Conservation (phyloP, 2,888 invertebrate genomes). For the Polyploca ridens region DNA sequence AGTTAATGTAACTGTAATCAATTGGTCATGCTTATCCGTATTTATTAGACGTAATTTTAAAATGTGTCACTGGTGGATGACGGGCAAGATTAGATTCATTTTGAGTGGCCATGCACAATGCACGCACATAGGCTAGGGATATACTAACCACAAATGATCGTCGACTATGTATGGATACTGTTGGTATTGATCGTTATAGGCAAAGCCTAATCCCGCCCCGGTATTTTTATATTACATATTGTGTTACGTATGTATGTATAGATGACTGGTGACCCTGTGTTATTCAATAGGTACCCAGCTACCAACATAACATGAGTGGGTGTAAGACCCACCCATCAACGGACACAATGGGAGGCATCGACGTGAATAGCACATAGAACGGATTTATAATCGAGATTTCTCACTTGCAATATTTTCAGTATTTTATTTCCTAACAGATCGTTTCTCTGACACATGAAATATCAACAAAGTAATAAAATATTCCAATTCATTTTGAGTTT, state of each 20-base stretch:
- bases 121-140: constrained; percentile 21
- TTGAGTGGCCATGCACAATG: not conserved
- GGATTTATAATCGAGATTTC: constrained; percentile 47
- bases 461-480: constrained; percentile 13
- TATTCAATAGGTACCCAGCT: constrained; percentile 35
- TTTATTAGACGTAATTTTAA: too few species aligned
- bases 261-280: constrained; percentile 38
- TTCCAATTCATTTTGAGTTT: constrained; percentile 12
- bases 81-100: not conserved
- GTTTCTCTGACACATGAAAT: constrained; percentile 7
- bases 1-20: not conserved
- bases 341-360: constrained; percentile 51
- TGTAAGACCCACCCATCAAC: constrained; percentile 42
- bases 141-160: constrained; percentile 32
- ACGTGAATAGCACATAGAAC: constrained; percentile 49
- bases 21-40: too few species aligned
- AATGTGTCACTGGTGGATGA: too few species aligned
- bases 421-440: constrained; percentile 9
- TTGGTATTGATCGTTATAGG: constrained; percentile 37
- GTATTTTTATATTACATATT: constrained; percentile 10
- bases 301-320: constrained; percentile 28
- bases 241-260: constrained; percentile 33
- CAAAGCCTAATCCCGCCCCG: constrained; percentile 25
- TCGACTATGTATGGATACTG: constrained; percentile 31
- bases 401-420: not conserved